phyloP scores from a whole-genome alignment of 2,113 vertebrate species.

The Polyodon spathula region DNA sequence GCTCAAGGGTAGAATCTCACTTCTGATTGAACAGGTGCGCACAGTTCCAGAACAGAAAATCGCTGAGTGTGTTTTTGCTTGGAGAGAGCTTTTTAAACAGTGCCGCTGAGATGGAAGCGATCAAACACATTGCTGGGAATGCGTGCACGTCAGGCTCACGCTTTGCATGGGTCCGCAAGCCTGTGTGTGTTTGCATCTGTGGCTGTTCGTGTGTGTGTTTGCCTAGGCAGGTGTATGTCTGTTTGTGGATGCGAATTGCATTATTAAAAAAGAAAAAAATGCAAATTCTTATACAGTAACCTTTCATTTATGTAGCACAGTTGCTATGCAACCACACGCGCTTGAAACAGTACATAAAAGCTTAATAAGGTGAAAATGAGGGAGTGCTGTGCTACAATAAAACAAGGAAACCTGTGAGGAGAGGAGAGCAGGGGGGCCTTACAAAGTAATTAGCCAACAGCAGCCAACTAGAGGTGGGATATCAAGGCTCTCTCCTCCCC shows the following conservation, averaged over 20 bases:
- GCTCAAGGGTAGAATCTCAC: no score
- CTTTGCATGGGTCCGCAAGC: no score
- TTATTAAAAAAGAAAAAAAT: constrained; percentile 33
- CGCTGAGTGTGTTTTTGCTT: no score
- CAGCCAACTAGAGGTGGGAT: neutral
- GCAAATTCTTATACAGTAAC: constrained; percentile 19
- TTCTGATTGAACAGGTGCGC: no score
- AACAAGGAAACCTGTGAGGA: neutral
- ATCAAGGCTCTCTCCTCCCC: neutral
- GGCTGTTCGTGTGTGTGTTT: neutral
- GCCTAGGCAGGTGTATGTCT: no score
- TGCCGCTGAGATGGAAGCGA: no score
- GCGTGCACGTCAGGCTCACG: no score
- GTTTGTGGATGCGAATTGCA: constrained; percentile 14
- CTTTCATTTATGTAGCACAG: constrained; percentile 30
- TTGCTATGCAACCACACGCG: constrained; percentile 53
- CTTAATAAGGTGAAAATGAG: neutral
- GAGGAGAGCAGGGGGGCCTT: neutral
- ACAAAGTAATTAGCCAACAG: neutral
- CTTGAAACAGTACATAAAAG: constrained; percentile 27
- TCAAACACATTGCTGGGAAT: no score
- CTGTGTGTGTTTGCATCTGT: neutral
- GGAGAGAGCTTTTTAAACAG: no score
- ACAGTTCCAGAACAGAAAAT: no score
- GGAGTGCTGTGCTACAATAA: neutral